Evolutionary conservation across 2,113 vertebrate species (phyloP).

Genomic region (Bubo bubo): DNA sequence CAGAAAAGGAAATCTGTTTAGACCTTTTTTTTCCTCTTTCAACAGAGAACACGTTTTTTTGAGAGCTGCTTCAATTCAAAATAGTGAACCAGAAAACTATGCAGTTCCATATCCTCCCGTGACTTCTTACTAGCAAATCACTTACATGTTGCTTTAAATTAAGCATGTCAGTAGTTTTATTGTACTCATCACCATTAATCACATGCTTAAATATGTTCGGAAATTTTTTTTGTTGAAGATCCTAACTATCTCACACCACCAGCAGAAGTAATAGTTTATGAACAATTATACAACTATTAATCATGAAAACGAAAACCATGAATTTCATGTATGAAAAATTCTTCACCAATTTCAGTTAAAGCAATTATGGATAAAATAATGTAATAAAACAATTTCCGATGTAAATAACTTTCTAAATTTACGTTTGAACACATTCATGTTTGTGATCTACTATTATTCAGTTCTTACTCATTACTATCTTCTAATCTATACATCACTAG

Average conservation of each 20-base stretch:
- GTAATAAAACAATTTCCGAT: background rate
- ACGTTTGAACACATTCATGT: background rate
- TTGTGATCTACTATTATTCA: background rate
- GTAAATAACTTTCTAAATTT: background rate
- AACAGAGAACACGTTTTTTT: background rate
- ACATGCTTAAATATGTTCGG: background rate
- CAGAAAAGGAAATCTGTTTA: background rate
- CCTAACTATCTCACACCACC: background rate
- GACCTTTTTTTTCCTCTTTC: background rate
- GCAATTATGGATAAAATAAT: background rate
- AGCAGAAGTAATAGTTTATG: background rate
- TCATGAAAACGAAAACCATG: background rate
- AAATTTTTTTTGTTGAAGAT: background rate
- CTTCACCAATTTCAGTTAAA: background rate
- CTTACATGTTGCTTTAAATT: background rate
- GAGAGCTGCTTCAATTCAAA: background rate
- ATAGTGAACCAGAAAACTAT: background rate
- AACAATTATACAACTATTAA: background rate
- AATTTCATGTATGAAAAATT: background rate
- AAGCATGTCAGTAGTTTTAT: background rate
- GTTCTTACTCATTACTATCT: background rate
- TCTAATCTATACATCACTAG: background rate
- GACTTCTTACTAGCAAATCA: background rate
- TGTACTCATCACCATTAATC: background rate
- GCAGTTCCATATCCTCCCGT: background rate